Conservation (phyloP, 1,140 invertebrate genomes). For the Oedothorax gibbosus region DNA sequence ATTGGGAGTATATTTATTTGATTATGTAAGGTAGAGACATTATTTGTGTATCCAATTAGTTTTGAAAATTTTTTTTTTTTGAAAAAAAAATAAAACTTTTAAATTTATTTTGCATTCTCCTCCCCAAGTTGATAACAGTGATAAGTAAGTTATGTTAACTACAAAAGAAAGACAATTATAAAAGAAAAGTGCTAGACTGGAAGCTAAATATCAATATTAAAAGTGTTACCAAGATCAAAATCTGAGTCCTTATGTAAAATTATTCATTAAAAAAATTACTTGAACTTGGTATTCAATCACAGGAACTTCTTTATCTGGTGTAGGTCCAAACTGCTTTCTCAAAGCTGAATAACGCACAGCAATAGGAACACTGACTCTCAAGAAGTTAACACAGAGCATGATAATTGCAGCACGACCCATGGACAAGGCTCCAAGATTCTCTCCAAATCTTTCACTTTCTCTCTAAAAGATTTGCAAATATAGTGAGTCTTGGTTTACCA, state of each 20-base stretch:
- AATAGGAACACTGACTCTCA: slow-evolving; percentile 82
- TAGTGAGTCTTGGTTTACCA: too few species aligned
- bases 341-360: slow-evolving; percentile 92
- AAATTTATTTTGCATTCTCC: background rate
- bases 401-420: slow-evolving; percentile 79
- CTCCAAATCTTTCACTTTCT: slow-evolving; percentile 79
- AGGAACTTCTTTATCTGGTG: slow-evolving; percentile 76
- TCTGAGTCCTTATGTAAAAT: background rate
- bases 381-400: slow-evolving; percentile 77
- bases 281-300: slow-evolving; percentile 93
- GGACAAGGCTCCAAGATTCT: slow-evolving; percentile 86
- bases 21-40: too few species aligned
- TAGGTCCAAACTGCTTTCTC: slow-evolving; percentile 87
- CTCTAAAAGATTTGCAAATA: slow-evolving; percentile 70
- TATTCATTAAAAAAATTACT: slow-evolving; percentile 63
- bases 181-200: background rate
- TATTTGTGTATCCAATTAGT: too few species aligned
- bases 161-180: background rate
- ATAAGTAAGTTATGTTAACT: background rate
- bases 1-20: too few species aligned
- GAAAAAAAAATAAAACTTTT: background rate
- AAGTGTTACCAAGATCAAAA: background rate
- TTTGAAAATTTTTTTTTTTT: background rate
- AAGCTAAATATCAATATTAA: background rate
- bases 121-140: too few species aligned